Base-by-base conservation (phyloP, 2,888 invertebrate genomes). In the Rhagophthalmus giganteus region DNA sequence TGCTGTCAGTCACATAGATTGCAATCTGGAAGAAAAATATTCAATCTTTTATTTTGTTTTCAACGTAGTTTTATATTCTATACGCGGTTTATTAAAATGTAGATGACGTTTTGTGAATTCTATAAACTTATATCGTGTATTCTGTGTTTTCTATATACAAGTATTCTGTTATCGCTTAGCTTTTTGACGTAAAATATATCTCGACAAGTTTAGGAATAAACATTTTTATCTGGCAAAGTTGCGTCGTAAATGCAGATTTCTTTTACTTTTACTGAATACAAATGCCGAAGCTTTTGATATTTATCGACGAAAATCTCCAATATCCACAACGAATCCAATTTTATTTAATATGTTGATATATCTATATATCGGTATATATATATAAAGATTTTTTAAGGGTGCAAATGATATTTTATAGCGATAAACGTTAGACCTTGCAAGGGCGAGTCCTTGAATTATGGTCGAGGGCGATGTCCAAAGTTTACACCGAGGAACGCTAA, bases 401-500 rank as follows among this genome's bases (percentile, higher is more conserved):
- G 40, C 60, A 59, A 58, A 62, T 60, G 58, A 60, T 62, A 61
- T 61, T 64, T 62, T 63, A 64, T 60, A 55, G 41, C 57, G 60
- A 61, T 59, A 60, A 61, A 58, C 54, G 56, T 47, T 53, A 54
- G 61, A 55, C 55, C 54, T 58, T 52, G 57, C 31, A 50, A 50
- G 62, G 60, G 55, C 48, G 44, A 48, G 46, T 39, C 49, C 35
- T 58, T 62, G 62, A 65, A 64, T 59, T 66, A 65, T 63, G 50
- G 59, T 53, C 28, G 26, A 52, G 53, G 61, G 63, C 56, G 56
- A 49, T 55, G 59, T 55, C 59, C 48, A 53, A 65, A 62, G 52
- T 60, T 63, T 58, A 51, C 63, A 57, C 64, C 51, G 42, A 63
- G 62, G 65, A 59, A 57, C 60, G 56, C 62, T 66, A 66, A 65